A percentile compares a stretch with the other conserved stretches of the same genome.
Conservation (phyloP, 64 coral and sea anemone species). For the Stichodactyla mertensii region DNA sequence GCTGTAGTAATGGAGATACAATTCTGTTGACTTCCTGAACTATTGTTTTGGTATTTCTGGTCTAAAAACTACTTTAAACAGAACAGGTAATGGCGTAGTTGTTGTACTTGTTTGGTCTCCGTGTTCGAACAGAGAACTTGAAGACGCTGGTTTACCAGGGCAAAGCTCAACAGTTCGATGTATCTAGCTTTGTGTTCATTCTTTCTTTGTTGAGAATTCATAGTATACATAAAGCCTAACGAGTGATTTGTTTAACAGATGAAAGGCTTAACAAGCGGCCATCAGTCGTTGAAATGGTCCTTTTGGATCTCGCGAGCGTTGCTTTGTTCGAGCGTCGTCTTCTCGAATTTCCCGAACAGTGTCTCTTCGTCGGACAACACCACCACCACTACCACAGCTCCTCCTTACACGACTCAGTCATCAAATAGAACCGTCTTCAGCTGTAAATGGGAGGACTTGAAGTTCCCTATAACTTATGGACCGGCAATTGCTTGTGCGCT, state of each 20-base stretch:
- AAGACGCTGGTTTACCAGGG: background rate
- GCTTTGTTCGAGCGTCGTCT: constrained; percentile 6
- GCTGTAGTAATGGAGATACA: background rate
- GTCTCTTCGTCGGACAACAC: background rate
- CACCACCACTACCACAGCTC: background rate
- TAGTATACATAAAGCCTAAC: background rate
- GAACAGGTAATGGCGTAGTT: background rate
- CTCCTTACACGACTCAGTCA: background rate
- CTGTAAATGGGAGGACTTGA: constrained; percentile 72
- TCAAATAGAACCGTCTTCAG: constrained; percentile 30
- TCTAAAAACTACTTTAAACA: background rate
- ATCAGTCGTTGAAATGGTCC: background rate
- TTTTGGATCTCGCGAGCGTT: constrained; percentile 6
- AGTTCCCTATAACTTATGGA: constrained; percentile 69
- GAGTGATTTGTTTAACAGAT: background rate
- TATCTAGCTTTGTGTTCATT: background rate
- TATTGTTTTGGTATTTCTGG: background rate
- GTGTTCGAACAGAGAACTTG: background rate
- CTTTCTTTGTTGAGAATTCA: background rate
- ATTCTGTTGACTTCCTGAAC: background rate
- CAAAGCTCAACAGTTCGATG: background rate
- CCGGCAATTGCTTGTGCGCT: constrained; percentile 65
- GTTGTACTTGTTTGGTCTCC: background rate
- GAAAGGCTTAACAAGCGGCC: background rate
- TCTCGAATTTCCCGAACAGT: constrained; percentile 1